Percentiles rank a stretch among this genome's conserved stretches.
Evolutionary conservation across 1,140 invertebrate species (phyloP).

Genomic region (Agrypnia vestita): DNA sequence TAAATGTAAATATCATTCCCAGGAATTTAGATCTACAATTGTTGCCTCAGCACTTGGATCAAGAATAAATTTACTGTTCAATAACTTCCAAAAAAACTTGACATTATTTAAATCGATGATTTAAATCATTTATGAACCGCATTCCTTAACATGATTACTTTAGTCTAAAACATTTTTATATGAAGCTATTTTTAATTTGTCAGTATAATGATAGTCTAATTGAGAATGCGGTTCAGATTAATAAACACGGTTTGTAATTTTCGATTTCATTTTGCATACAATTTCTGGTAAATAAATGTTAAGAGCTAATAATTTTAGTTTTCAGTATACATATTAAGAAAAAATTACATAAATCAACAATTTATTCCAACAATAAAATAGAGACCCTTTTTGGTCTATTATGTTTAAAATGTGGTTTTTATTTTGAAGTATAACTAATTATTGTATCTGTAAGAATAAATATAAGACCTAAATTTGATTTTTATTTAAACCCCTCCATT

Average conservation of each 20-base stretch:
- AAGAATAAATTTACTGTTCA: constrained; percentile 5
- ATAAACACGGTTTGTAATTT: neutral
- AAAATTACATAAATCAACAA: too few species aligned
- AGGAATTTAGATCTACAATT: constrained; percentile 2
- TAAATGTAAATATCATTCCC: constrained; percentile 54
- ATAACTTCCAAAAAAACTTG: constrained; percentile 4
- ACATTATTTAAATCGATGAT: constrained; percentile 30
- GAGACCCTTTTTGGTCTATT: constrained; percentile 20
- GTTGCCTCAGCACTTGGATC: neutral
- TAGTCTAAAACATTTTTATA: constrained; percentile 6
- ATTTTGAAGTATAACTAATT: constrained; percentile 39
- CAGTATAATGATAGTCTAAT: neutral
- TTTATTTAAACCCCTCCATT: constrained; percentile 35
- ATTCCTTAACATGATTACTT: constrained; percentile 22
- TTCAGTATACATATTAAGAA: too few species aligned
- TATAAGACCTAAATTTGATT: constrained; percentile 46
- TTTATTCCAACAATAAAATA: too few species aligned
- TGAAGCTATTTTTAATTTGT: constrained; percentile 7
- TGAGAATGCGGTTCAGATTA: constrained; percentile 21
- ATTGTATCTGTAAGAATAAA: constrained; percentile 50
- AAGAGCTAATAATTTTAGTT: too few species aligned
- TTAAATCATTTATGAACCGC: constrained; percentile 4
- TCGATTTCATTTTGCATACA: too few species aligned
- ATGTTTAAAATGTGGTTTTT: constrained; percentile 29
- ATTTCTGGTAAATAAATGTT: too few species aligned